Conservation (phyloP, 2,888 invertebrate species). For the Lissocephala sabroskyi region DNA sequence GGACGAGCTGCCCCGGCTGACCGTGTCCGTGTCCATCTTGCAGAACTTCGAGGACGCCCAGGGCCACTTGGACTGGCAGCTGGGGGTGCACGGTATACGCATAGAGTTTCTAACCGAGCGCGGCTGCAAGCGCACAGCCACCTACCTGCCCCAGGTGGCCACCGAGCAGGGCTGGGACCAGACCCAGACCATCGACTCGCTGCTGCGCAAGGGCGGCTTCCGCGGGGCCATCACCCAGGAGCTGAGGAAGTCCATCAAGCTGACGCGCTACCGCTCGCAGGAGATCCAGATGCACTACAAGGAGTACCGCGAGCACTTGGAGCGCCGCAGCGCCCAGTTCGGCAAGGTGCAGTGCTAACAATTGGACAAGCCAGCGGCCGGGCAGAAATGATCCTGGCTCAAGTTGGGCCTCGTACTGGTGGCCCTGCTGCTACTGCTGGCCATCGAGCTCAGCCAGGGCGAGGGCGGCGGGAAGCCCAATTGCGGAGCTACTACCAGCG, state of each 20-base stretch:
- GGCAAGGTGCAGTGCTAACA: constrained; percentile 72
- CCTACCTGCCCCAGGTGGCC: constrained; percentile 98
- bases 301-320: constrained; percentile 77
- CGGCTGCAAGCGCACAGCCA: constrained; percentile 95
- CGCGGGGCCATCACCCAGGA: constrained; percentile 92
- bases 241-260: constrained; percentile 88
- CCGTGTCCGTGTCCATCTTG: constrained; percentile 96
- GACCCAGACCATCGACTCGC: constrained; percentile 97
- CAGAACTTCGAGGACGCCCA: constrained; percentile 94
- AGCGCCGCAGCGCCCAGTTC: constrained; percentile 66
- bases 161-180: constrained; percentile 99
- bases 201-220: constrained; percentile 97
- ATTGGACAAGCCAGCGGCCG: constrained; percentile 36
- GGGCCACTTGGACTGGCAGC: constrained; percentile 97
- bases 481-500: no score
- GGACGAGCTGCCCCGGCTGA: constrained; percentile 93
- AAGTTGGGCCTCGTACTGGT: constrained; percentile 45
- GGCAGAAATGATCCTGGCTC: constrained; percentile 44
- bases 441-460: constrained; percentile 37
- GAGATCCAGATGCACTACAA: constrained; percentile 92
- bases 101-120: constrained; percentile 97
- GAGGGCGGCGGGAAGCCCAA: constrained; percentile 5
- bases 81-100: constrained; percentile 96
- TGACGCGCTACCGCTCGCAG: constrained; percentile 97
- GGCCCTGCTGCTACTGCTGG: constrained; percentile 45